Evolutionary conservation across 2,797 vertebrate species (phyloP).

Genomic region (Taeniopygia guttata): DNA sequence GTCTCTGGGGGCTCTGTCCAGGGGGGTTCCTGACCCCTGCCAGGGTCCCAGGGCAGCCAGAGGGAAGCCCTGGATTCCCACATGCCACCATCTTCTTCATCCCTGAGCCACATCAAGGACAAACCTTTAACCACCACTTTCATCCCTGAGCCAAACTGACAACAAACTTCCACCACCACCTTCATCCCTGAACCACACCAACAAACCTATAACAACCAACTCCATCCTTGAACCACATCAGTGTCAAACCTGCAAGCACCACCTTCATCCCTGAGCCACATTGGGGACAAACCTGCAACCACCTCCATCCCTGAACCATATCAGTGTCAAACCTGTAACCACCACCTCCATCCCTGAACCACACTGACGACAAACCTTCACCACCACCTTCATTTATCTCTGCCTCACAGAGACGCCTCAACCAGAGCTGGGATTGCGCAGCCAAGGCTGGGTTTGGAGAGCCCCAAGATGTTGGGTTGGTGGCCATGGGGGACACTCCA

Average conservation of each 20-base stretch:
- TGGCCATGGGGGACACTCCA: accelerated
- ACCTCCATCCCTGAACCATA: background rate
- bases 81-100: background rate
- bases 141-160: accelerated
- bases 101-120: accelerated
- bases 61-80: too few relatives aligned
- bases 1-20: too few relatives aligned
- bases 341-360: background rate
- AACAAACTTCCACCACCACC: background rate
- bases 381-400: too few relatives aligned
- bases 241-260: background rate
- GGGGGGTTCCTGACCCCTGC: too few relatives aligned
- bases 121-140: background rate
- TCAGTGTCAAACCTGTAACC: too few relatives aligned
- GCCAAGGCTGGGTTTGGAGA: background rate
- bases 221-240: background rate
- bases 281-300: too few relatives aligned
- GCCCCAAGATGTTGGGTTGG: background rate
- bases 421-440: background rate
- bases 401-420: background rate
- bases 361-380: accelerated
- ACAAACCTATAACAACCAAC: background rate
- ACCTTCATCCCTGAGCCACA: background rate
- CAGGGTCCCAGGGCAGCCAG: too few relatives aligned
- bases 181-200: accelerated